A percentile compares a stretch with the other conserved stretches of the same genome.
These are phyloP conservation scores for Diplodus sargus DNA, from an alignment of 2,797 vertebrate species.

Conservation along the genomic window DNA sequence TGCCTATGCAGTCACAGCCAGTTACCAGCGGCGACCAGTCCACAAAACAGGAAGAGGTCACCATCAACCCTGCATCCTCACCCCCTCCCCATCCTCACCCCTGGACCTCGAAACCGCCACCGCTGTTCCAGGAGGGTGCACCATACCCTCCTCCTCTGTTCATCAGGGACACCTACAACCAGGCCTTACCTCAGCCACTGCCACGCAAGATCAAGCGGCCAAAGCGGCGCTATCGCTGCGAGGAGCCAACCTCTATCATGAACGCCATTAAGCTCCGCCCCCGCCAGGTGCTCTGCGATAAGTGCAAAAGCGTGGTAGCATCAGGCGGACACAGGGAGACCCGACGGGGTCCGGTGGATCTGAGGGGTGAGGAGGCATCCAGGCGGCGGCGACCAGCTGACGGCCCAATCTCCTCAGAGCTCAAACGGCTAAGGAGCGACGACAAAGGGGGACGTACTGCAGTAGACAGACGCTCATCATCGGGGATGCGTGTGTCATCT, in stretches of 20 bases:
- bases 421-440: constrained; percentile 92
- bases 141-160: constrained; percentile 97
- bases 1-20: not conserved
- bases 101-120: constrained; percentile 93
- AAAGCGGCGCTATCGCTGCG: constrained; percentile 95
- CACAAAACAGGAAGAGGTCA: constrained; percentile 56
- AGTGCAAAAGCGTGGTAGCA: constrained; percentile 94
- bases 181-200: constrained; percentile 97
- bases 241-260: constrained; percentile 98
- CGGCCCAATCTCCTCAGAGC: constrained; percentile 52
- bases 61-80: accelerated
- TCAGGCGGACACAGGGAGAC: constrained; percentile 90
- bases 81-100: constrained; percentile 77
- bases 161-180: constrained; percentile 99
- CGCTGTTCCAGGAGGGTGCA: constrained; percentile 96
- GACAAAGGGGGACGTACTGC: constrained; percentile 85
- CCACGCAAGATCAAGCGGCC: constrained; percentile 98
- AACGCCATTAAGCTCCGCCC: constrained; percentile 97
- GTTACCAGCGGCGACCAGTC: not conserved
- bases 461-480: constrained; percentile 78
- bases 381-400: constrained; percentile 88
- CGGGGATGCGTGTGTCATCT: constrained; percentile 87
- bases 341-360: constrained; percentile 87
- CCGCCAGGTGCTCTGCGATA: constrained; percentile 97
- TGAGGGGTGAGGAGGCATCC: constrained; percentile 88